phyloP scores from a whole-genome alignment of 2,113 vertebrate genomes.

The Gallinago paraguaiae region DNA sequence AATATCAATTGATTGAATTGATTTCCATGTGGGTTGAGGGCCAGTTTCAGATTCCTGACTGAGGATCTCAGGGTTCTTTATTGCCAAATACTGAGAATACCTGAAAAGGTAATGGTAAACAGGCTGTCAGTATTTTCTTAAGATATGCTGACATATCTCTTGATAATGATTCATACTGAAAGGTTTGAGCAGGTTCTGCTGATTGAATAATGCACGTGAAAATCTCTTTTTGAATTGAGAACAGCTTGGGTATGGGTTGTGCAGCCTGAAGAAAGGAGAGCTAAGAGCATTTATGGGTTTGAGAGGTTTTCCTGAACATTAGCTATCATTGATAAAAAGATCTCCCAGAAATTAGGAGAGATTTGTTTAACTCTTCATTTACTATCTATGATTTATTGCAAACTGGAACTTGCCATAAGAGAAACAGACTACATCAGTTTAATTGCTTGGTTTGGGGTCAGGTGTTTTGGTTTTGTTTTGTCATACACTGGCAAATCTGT shows the following conservation, averaged over 20 bases:
- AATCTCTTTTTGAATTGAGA: neutral
- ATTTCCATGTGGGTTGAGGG: neutral
- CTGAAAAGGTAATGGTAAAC: neutral
- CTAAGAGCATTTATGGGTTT: neutral
- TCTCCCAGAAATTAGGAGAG: neutral
- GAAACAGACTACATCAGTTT: neutral
- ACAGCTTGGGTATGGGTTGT: neutral
- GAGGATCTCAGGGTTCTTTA: neutral
- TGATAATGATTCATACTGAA: conserved; percentile 20
- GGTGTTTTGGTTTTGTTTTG: neutral
- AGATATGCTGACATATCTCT: neutral
- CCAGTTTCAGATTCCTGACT: neutral
- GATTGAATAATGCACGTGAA: conserved; percentile 14
- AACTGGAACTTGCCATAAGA: neutral
- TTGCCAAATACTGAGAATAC: neutral
- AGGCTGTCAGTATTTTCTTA: conserved; percentile 34
- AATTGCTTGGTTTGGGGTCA: neutral
- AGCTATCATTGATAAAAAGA: neutral
- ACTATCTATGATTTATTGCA: neutral
- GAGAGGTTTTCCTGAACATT: neutral
- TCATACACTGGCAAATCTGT: neutral
- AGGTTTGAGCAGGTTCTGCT: neutral
- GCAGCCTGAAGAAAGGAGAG: neutral
- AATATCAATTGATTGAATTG: neutral
- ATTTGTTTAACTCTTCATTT: neutral